phyloP scores from a whole-genome alignment of 2,113 vertebrate species.

The Aplodontia rufa region DNA sequence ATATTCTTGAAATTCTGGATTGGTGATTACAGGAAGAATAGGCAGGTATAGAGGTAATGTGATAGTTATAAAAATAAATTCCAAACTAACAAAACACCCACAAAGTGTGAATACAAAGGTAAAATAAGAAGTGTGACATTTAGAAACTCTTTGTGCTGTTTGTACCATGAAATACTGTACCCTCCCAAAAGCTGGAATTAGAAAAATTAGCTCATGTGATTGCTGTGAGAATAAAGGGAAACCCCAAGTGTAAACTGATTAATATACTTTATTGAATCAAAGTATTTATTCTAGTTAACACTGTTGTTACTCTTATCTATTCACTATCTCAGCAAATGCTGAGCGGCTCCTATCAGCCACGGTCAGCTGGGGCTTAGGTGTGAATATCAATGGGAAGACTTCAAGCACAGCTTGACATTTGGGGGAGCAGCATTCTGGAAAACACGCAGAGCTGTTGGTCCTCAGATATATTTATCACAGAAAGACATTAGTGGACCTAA shows the following conservation, averaged over 20 bases:
- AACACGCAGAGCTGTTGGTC: background rate
- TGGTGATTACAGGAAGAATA: background rate
- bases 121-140: background rate
- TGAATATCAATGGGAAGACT: background rate
- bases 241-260: background rate
- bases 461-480: background rate
- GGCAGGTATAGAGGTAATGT: too few species aligned
- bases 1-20: background rate
- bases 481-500: background rate
- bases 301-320: background rate
- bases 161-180: background rate
- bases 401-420: background rate
- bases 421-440: background rate
- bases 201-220: background rate
- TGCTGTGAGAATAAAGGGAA: background rate
- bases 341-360: background rate
- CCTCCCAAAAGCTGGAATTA: background rate
- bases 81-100: background rate
- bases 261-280: background rate
- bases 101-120: background rate
- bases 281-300: background rate
- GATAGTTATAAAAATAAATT: background rate
- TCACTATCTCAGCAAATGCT: background rate
- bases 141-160: background rate
- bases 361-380: too few species aligned